Conservation (phyloP, 1,140 invertebrate genomes). For the Hyphantria cunea region DNA sequence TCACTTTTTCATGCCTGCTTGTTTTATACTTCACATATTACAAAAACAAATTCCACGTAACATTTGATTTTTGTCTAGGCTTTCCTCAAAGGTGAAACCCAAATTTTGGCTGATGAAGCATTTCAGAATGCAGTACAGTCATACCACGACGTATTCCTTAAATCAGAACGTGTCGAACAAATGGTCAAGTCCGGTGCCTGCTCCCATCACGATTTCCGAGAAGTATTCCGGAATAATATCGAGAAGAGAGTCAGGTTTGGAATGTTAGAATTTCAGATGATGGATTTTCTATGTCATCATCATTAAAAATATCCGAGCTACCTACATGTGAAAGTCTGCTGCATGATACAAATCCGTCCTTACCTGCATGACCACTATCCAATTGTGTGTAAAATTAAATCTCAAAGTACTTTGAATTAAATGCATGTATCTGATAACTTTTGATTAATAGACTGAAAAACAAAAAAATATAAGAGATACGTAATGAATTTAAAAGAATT, state of each 20-base stretch:
- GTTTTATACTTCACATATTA: not conserved
- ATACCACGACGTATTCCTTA: conserved; percentile 98
- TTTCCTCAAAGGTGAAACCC: conserved; percentile 96
- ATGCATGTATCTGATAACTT: too few species aligned
- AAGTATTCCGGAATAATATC: conserved; percentile 98
- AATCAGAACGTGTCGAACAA: conserved; percentile 96
- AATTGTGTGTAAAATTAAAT: too few species aligned
- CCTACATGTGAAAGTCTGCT: not conserved
- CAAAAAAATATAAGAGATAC: too few species aligned
- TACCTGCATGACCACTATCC: not conserved
- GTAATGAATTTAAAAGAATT: too few species aligned
- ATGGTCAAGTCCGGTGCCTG: conserved; percentile 99
- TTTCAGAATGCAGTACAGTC: conserved; percentile 99
- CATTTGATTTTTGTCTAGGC: conserved; percentile 80
- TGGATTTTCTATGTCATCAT: conserved; percentile 8
- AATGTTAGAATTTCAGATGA: conserved; percentile 25
- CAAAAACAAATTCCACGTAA: not conserved
- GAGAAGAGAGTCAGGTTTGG: conserved; percentile 95
- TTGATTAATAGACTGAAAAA: too few species aligned
- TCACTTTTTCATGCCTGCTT: too few species aligned
- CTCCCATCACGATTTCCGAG: conserved; percentile 98
- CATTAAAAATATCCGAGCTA: not conserved
- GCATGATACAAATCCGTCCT: not conserved
- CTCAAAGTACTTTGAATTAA: too few species aligned
- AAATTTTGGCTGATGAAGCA: conserved; percentile 99